Base-by-base conservation (phyloP, 2,888 invertebrate species). In the Catocala sponsa region DNA sequence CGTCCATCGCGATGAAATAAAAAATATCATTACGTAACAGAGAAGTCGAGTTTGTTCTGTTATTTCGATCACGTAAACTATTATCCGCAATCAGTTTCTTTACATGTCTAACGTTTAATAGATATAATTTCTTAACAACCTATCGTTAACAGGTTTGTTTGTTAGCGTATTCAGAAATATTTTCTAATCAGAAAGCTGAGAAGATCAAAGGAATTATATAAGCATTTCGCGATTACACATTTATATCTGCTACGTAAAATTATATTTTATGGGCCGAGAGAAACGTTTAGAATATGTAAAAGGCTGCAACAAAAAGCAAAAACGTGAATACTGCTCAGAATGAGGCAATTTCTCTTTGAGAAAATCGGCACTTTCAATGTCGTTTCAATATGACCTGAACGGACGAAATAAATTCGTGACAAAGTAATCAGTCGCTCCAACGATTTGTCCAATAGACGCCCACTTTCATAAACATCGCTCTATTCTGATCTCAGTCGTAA, bases 391-490 rank as follows among this genome's bases (percentile, higher is more conserved):
- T 74, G 68, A 79, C 63, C 65, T 54, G 63, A 59, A 60, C 68
- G 57, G 55, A 53, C 69, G 63, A 64, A 70, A 68, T 70, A 74
- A 74, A 79, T 60, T 77, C 78, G 75, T 74, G 75, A 74, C 79
- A 65, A 62, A 70, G 65, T 64, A 79, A 77, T 79, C 68, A 72
- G 63, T 63, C 63, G 54, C 43, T 50, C 50, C 54, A 72, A 59
- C 68, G 63, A 72, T 76, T 76, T 59, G 65, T 66, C 47, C 61
- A 58, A 72, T 61, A 9, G 70, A 61, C 55, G 62, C 43, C 48
- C 53, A 62, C 79, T 78, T 78, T 76, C 74, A 58, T 76, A 70
- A 62, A 55, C 51, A 55, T 55, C 50, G 54, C 61, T 65, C 49
- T 62, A 56, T 43, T 54, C 65, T 55, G 54, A 61, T 63, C 60